phyloP scores from a whole-genome alignment of 2,797 vertebrate genomes.

The Sebastes goodei region DNA sequence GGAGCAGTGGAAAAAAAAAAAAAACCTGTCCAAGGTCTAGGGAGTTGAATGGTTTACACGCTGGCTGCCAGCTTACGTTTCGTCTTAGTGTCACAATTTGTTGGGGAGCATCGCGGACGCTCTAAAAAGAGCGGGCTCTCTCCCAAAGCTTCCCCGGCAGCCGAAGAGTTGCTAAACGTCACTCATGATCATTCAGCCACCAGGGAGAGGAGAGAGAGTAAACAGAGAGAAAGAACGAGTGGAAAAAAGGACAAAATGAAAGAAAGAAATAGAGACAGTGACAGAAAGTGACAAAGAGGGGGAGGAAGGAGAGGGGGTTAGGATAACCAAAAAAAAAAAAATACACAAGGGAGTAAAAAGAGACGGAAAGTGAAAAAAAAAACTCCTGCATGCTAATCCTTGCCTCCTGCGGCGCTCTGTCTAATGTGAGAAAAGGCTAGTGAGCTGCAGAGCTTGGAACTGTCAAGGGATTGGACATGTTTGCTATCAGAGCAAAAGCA shows the following conservation, averaged over 20 bases:
- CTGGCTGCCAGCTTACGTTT: conserved; percentile 65
- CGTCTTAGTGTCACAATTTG: conserved; percentile 66
- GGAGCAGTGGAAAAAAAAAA: not conserved
- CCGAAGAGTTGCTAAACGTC: conserved; percentile 56
- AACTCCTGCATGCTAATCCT: conserved; percentile 54
- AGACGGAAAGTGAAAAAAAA: conserved; percentile 11
- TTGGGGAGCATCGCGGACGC: conserved; percentile 57
- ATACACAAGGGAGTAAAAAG: not conserved
- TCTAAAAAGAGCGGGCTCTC: conserved; percentile 40
- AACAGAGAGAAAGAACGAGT: not conserved
- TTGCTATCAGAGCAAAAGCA: conserved; percentile 12
- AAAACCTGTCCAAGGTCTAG: conserved; percentile 44
- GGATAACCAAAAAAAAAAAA: not conserved
- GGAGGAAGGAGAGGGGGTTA: not conserved
- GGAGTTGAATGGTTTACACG: conserved; percentile 67
- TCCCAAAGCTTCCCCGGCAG: conserved; percentile 52
- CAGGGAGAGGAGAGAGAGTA: conserved; percentile 13
- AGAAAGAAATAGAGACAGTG: conserved; percentile 16
- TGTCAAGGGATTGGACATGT: conserved; percentile 37
- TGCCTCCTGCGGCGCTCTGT: conserved; percentile 36
- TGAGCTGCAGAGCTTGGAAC: conserved; percentile 23
- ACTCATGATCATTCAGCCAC: conserved; percentile 52
- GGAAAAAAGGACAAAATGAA: conserved; percentile 5
- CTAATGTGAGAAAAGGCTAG: conserved; percentile 42
- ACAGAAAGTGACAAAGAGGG: conserved; percentile 14